phyloP scores from a whole-genome alignment of 2,797 vertebrate genomes.

The Apogon talboti region DNA sequence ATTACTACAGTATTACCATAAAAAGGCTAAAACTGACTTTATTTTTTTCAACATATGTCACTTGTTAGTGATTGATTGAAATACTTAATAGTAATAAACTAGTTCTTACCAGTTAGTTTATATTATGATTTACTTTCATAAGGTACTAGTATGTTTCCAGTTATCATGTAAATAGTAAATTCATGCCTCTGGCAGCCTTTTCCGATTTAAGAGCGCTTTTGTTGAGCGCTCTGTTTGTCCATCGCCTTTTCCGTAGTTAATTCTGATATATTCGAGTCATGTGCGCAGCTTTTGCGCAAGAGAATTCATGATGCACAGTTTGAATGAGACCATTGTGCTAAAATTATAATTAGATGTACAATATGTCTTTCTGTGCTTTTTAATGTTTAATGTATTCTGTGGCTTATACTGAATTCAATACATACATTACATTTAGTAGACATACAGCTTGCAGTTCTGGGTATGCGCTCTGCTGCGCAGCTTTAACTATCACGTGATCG shows the following conservation, averaged over 20 bases:
- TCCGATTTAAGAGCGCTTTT: background rate
- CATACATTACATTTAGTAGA: no score
- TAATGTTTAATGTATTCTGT: no score
- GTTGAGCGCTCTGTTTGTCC: constrained; percentile 40
- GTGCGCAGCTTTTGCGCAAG: background rate
- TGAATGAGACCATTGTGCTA: background rate
- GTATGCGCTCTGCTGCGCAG: constrained; percentile 34
- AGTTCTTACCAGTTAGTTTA: no score
- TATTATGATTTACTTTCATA: no score
- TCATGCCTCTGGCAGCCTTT: background rate
- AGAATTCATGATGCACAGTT: rapidly evolving
- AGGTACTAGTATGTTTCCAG: background rate
- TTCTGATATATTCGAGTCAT: background rate
- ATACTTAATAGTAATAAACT: no score
- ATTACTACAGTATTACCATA: no score
- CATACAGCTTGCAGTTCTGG: background rate
- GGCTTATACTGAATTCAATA: background rate
- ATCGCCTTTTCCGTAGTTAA: constrained; percentile 20
- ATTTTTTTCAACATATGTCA: no score
- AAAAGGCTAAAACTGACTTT: no score
- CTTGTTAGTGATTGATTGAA: no score
- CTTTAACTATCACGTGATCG: constrained; percentile 55
- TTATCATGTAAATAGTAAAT: no score
- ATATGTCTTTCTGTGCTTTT: background rate
- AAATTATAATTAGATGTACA: no score